Conservation (phyloP, 2,888 invertebrate genomes). For the Stenurella melanura region DNA sequence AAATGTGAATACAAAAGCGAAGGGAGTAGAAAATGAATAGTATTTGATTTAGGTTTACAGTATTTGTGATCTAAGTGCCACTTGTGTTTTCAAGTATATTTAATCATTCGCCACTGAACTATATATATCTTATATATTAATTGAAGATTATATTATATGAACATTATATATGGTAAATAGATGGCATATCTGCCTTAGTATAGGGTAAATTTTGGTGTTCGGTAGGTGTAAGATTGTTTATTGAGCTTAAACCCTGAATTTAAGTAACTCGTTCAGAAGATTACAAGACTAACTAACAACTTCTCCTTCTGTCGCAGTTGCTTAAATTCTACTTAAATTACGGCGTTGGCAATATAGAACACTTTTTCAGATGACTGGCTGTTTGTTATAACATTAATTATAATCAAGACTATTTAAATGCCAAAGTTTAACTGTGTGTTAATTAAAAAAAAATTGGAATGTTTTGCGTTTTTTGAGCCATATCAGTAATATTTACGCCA, state of each 20-base stretch:
- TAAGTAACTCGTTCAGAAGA: slow-evolving; percentile 47
- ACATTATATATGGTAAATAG: slow-evolving; percentile 68
- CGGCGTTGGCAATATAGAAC: slow-evolving; percentile 57
- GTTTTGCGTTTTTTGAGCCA: slow-evolving; percentile 62
- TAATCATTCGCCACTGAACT: slow-evolving; percentile 73
- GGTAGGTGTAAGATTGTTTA: slow-evolving; percentile 70
- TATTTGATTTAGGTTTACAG: slow-evolving; percentile 78
- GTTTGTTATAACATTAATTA: slow-evolving; percentile 58
- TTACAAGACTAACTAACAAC: slow-evolving; percentile 38
- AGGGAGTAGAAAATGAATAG: slow-evolving; percentile 57
- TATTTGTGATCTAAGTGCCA: slow-evolving; percentile 88
- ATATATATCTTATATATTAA: slow-evolving; percentile 72
- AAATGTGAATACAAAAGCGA: slow-evolving; percentile 54
- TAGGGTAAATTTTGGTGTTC: slow-evolving; percentile 72
- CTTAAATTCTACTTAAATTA: slow-evolving; percentile 48
- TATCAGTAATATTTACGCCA: slow-evolving; percentile 63
- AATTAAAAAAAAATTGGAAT: slow-evolving; percentile 51
- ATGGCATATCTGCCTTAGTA: slow-evolving; percentile 70
- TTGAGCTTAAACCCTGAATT: slow-evolving; percentile 65
- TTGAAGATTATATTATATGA: slow-evolving; percentile 71
- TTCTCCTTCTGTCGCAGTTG: slow-evolving; percentile 45
- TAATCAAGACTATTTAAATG: slow-evolving; percentile 65
- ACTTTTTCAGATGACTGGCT: slow-evolving; percentile 53
- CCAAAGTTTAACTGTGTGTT: slow-evolving; percentile 65
- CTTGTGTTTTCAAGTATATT: slow-evolving; percentile 81